Percentiles rank a stretch among this genome's conserved stretches.
These are phyloP conservation scores for Tenodera sinensis DNA, from an alignment of 2,888 invertebrate genomes.

Conservation along the genomic window DNA sequence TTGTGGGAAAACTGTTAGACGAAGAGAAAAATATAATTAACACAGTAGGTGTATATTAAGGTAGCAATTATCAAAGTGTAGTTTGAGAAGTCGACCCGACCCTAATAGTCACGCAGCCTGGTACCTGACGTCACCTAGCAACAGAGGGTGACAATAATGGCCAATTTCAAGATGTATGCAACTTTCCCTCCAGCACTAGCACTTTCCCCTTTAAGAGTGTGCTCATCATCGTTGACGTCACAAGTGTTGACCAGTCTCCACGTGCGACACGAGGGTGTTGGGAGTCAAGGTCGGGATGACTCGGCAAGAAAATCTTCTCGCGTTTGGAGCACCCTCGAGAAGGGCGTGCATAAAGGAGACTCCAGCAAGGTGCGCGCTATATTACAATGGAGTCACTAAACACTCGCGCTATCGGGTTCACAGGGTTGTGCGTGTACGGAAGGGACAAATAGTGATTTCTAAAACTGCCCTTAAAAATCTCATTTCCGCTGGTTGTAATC, in stretches of 20 bases:
- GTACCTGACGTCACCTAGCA: background rate
- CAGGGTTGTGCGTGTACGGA: too few relatives aligned
- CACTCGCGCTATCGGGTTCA: background rate
- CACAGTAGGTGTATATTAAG: too few relatives aligned
- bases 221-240: background rate
- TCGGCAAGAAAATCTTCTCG: background rate
- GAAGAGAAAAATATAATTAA: too few relatives aligned
- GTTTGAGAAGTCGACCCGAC: too few relatives aligned
- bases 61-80: too few relatives aligned
- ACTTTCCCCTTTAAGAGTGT: background rate
- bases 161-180: background rate
- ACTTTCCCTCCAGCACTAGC: background rate
- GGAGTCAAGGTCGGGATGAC: constrained; percentile 16
- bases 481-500: too few relatives aligned
- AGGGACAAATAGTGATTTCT: too few relatives aligned
- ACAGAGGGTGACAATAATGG: background rate
- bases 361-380: background rate
- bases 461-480: too few relatives aligned
- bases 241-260: background rate
- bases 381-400: background rate
- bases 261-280: background rate
- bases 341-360: background rate
- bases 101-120: too few relatives aligned
- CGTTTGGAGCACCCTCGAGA: background rate
- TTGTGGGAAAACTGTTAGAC: too few relatives aligned